These are phyloP conservation scores for Diceros bicornis DNA, from an alignment of 2,797 vertebrate genomes.

Conservation along the genomic window DNA sequence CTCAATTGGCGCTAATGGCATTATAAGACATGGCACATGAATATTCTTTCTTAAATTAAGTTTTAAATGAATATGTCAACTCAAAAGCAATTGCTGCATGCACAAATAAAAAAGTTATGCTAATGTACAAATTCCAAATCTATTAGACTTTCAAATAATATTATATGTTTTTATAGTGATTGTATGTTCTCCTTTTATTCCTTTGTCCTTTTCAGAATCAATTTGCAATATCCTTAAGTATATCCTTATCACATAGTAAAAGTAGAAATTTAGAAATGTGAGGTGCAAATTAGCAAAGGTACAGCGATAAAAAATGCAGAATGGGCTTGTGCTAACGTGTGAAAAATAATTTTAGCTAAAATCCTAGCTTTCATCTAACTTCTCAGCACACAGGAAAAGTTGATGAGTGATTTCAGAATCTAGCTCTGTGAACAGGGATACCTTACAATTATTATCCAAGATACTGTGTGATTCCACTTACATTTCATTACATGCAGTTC, in stretches of 20 bases:
- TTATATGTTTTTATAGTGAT: neutral
- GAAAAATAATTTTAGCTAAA: slow-evolving; percentile 38
- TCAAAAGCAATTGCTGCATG: neutral
- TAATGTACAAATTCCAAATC: neutral
- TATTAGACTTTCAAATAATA: slow-evolving; percentile 51
- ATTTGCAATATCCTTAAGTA: neutral
- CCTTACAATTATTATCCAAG: neutral
- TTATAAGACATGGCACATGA: neutral
- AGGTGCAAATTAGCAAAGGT: neutral
- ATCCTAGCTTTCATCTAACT: neutral
- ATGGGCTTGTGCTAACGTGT: neutral
- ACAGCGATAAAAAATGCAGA: neutral
- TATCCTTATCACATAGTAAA: neutral
- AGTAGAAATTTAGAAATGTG: slow-evolving; percentile 12
- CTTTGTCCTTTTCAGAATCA: slow-evolving; percentile 4
- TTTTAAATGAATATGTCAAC: neutral
- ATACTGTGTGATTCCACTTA: neutral
- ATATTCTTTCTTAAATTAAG: slow-evolving; percentile 52
- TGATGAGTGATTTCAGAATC: neutral
- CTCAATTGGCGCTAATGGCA: neutral
- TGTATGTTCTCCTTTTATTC: neutral
- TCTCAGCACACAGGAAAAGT: neutral
- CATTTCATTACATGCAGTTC: neutral
- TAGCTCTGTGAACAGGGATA: neutral
- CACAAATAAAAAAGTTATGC: slow-evolving; percentile 39